Evolutionary conservation across 2,797 vertebrate genomes (phyloP).

Genomic region (Bufotes viridis): DNA sequence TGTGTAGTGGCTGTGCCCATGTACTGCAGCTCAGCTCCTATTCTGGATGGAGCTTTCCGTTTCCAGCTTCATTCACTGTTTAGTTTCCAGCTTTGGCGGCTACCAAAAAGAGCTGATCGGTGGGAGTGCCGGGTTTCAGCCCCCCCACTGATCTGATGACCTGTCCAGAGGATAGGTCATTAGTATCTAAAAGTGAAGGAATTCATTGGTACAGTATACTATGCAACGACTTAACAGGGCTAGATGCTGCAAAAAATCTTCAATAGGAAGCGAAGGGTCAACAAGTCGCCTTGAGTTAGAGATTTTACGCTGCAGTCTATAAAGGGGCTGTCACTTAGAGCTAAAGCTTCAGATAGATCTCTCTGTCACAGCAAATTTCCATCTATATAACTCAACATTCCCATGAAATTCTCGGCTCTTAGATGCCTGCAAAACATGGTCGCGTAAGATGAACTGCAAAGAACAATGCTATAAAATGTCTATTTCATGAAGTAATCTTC

Average conservation of each 20-base stretch:
- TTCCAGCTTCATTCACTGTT: too few species aligned
- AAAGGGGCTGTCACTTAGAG: not conserved
- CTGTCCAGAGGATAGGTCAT: too few species aligned
- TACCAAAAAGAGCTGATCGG: too few species aligned
- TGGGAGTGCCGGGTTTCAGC: too few species aligned
- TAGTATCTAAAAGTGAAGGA: too few species aligned
- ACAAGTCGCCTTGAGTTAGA: slow-evolving; percentile 8
- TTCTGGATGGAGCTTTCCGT: too few species aligned
- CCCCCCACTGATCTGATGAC: too few species aligned
- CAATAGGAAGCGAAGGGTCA: not conserved
- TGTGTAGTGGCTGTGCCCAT: too few species aligned
- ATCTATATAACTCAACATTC: not conserved
- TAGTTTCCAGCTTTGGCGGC: too few species aligned
- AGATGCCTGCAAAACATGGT: not conserved
- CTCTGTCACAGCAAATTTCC: not conserved
- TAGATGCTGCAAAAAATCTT: not conserved
- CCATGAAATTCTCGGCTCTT: not conserved
- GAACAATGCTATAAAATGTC: not conserved
- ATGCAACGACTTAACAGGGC: not conserved
- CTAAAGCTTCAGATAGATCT: not conserved
- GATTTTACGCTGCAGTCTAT: not conserved
- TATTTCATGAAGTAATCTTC: not conserved
- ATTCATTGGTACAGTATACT: not conserved
- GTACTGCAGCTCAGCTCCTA: too few species aligned
- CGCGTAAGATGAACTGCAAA: not conserved